phyloP scores from a whole-genome alignment of 2,113 vertebrate species.

The Paradisaea rubra region DNA sequence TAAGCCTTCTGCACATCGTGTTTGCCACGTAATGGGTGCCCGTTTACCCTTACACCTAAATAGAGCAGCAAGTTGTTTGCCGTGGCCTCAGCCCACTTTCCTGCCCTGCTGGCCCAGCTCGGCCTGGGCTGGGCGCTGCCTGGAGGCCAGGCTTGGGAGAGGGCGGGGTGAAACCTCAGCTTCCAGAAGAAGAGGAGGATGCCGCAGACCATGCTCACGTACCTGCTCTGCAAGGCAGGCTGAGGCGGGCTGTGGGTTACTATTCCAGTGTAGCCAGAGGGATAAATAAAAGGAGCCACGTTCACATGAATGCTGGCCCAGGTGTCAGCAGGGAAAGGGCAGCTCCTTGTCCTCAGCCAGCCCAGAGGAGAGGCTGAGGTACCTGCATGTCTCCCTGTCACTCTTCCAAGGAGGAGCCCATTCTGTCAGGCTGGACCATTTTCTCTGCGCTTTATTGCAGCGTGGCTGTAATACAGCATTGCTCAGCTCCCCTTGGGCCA shows the following conservation, averaged over 20 bases:
- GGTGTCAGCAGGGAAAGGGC: neutral
- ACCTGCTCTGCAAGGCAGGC: constrained; percentile 36
- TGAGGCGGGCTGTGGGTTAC: constrained; percentile 4
- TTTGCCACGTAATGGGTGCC: neutral
- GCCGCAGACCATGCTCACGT: neutral
- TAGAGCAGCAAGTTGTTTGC: neutral
- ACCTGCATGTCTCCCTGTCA: neutral
- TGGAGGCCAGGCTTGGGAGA: neutral
- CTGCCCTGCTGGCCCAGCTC: neutral
- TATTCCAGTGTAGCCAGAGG: neutral
- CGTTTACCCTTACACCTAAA: neutral
- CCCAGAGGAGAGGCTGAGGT: neutral
- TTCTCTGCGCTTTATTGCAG: neutral
- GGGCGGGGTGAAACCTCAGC: neutral
- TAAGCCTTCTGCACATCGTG: accelerated
- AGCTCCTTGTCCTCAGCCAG: neutral
- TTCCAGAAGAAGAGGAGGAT: neutral
- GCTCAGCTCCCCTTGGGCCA: neutral
- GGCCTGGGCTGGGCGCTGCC: neutral
- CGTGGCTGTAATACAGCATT: neutral
- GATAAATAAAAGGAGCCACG: neutral
- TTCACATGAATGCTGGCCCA: neutral
- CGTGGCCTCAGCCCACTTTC: neutral
- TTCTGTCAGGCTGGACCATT: neutral
- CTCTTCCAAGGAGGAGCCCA: neutral